These are phyloP conservation scores for Sebastes cheni DNA, from an alignment of 2,797 vertebrate genomes.

Conservation along the genomic window DNA sequence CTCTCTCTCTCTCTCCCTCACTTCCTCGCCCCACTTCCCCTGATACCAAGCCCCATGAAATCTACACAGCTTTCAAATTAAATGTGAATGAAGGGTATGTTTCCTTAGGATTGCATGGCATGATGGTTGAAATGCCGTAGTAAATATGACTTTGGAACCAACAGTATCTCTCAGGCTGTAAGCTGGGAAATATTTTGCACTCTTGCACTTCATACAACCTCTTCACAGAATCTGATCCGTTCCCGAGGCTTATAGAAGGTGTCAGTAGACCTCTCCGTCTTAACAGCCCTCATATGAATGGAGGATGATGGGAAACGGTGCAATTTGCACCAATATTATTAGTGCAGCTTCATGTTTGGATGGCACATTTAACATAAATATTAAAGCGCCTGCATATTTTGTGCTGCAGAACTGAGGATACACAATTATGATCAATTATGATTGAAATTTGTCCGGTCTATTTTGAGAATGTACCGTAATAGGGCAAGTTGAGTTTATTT, in stretches of 20 bases:
- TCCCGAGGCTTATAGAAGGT: slow-evolving; percentile 49
- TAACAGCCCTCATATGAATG: slow-evolving; percentile 28
- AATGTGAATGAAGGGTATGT: slow-evolving; percentile 79
- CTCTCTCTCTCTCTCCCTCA: slow-evolving; percentile 7
- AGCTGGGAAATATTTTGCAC: slow-evolving; percentile 61
- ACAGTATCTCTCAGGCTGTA: slow-evolving; percentile 64
- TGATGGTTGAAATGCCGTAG: slow-evolving; percentile 71
- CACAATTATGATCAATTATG: not conserved
- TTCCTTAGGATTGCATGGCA: slow-evolving; percentile 74
- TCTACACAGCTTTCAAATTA: slow-evolving; percentile 79
- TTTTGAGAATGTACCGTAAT: not conserved
- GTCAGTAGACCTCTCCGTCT: slow-evolving; percentile 26
- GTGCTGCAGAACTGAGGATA: not conserved
- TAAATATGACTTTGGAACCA: slow-evolving; percentile 74
- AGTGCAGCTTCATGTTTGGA: not conserved
- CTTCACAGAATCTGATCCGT: slow-evolving; percentile 58
- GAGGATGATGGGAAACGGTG: slow-evolving; percentile 26
- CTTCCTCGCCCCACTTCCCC: slow-evolving; percentile 50
- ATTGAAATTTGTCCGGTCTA: not conserved
- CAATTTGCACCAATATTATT: slow-evolving; percentile 18
- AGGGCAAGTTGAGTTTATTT: not conserved
- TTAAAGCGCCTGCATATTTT: not conserved
- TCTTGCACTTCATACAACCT: slow-evolving; percentile 65
- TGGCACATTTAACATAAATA: not conserved
- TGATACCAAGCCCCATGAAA: slow-evolving; percentile 71